Evolutionary conservation across 1,140 invertebrate species (phyloP).

Genomic region (Cydia fagiglandana): DNA sequence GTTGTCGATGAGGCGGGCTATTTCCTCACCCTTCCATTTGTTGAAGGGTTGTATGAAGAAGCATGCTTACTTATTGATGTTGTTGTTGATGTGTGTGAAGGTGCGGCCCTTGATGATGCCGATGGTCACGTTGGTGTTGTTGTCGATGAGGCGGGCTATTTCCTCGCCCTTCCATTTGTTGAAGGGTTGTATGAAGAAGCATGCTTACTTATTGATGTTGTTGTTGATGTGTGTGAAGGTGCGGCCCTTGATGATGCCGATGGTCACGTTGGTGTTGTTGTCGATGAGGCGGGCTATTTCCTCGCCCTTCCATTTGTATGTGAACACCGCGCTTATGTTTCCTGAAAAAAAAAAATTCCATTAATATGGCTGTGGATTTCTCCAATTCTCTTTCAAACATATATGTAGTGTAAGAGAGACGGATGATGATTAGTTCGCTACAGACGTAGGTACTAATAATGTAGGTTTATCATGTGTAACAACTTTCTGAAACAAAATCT

Average conservation of each 20-base stretch:
- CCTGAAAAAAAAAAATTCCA: conserved; percentile 70
- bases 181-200: too few relatives aligned
- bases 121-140: conserved; percentile 83
- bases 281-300: conserved; percentile 84
- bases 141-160: conserved; percentile 84
- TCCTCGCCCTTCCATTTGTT: conserved; percentile 86
- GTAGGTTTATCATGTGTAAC: too few relatives aligned
- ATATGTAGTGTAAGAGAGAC: too few relatives aligned
- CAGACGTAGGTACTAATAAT: too few relatives aligned
- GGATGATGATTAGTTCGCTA: too few relatives aligned
- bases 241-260: conserved; percentile 83
- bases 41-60: conserved; percentile 36
- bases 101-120: conserved; percentile 82
- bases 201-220: conserved; percentile 83
- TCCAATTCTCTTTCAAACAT: too few relatives aligned
- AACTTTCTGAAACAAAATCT: too few relatives aligned
- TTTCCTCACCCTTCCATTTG: conserved; percentile 86
- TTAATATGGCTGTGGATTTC: background rate
- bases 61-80: conserved; percentile 82
- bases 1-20: conserved; percentile 84
- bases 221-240: conserved; percentile 79
- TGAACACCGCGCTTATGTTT: conserved; percentile 89
- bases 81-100: conserved; percentile 80
- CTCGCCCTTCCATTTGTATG: conserved; percentile 86
- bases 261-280: conserved; percentile 82